Conservation (phyloP, 2,888 invertebrate species). For the Atethmia centrago region DNA sequence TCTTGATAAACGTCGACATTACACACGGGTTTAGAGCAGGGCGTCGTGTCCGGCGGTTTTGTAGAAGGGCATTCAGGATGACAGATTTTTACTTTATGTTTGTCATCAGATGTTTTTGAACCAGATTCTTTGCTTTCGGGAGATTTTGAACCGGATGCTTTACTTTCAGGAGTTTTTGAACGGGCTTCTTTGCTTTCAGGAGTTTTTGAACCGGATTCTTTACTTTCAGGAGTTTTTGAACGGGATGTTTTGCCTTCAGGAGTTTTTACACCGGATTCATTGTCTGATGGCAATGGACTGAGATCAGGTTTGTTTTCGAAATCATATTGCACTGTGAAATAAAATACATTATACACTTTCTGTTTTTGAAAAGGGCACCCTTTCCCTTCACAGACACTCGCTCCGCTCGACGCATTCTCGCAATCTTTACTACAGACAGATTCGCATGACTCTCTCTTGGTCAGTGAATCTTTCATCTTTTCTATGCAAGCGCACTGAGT, state of each 20-base stretch:
- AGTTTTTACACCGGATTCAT: neutral
- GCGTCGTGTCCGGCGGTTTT: constrained; percentile 68
- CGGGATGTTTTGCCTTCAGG: neutral
- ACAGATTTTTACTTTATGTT: constrained; percentile 65
- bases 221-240: neutral
- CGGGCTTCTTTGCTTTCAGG: neutral
- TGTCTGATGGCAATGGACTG: neutral
- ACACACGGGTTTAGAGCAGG: constrained; percentile 80
- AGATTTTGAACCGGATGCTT: neutral
- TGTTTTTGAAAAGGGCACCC: constrained; percentile 75
- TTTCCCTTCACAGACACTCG: constrained; percentile 74
- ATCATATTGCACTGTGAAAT: constrained; percentile 84
- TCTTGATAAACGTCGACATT: constrained; percentile 54
- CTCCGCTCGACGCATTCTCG: constrained; percentile 72
- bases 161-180: neutral
- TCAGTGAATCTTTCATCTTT: constrained; percentile 80
- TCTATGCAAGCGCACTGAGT: constrained; percentile 85
- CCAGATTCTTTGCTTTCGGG: neutral
- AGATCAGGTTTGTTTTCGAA: constrained; percentile 66
- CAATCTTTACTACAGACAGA: constrained; percentile 79
- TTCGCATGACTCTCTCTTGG: constrained; percentile 73
- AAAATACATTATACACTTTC: constrained; percentile 81
- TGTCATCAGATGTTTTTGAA: neutral
- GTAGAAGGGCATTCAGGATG: constrained; percentile 77
- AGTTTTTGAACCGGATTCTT: neutral